Conservation (phyloP, 2,797 vertebrate species). For the Urosaurus nigricauda region DNA sequence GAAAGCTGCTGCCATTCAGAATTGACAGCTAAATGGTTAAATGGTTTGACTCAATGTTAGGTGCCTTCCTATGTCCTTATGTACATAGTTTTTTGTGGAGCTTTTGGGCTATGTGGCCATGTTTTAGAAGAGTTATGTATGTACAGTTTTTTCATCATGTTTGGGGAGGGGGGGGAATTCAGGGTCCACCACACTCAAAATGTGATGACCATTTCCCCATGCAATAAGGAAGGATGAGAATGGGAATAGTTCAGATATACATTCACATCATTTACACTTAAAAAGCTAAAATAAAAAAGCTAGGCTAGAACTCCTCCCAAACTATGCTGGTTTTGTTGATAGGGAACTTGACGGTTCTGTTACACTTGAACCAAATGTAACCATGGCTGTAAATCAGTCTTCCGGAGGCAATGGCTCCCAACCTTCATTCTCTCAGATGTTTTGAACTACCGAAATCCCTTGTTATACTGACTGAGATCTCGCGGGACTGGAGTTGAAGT, state of each 20-base stretch:
- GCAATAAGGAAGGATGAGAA: neutral
- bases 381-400: neutral
- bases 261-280: neutral
- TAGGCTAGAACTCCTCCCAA: neutral
- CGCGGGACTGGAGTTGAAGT: neutral
- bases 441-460: too few relatives aligned
- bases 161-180: too few relatives aligned
- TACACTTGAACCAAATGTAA: neutral
- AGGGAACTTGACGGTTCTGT: neutral
- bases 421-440: too few relatives aligned
- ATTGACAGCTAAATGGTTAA: too few relatives aligned
- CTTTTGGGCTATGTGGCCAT: too few relatives aligned
- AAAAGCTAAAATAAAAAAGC: neutral
- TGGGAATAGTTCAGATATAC: neutral
- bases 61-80: neutral
- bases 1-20: too few relatives aligned
- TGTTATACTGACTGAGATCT: too few relatives aligned
- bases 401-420: neutral
- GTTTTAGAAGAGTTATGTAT: too few relatives aligned
- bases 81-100: too few relatives aligned
- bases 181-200: conserved; percentile 1
- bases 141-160: neutral
- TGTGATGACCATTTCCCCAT: neutral
- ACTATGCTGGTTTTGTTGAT: too few relatives aligned
- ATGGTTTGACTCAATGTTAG: too few relatives aligned